Base-by-base conservation (phyloP, 2,113 vertebrate genomes). In the Hippopotamus amphibius region DNA sequence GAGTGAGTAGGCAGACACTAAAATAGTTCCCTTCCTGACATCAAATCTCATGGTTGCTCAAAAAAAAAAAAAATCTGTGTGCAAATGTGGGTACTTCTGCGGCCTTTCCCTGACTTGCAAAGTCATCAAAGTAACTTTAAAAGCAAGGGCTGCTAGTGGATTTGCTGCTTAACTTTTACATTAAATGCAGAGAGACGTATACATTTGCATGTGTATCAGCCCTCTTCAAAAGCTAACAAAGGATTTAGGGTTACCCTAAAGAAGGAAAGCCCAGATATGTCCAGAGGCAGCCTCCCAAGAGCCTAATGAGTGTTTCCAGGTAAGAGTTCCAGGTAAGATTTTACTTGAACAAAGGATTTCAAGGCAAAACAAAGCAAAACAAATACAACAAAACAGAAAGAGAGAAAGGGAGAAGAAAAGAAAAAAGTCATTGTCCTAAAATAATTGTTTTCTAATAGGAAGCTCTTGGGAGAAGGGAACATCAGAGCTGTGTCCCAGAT, bases 191-290 rank as follows among this genome's bases (percentile, higher is more conserved):
- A 83, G 24, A 65, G 30, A 88, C 88, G 21, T 86, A 66, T 22
- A 63, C 7, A n/a, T 86, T 87, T 63, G 80, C 16, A 24, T 88
- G 41, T 12, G 2, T 48, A 59, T 16, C 43, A 46, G 77, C 82
- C 6, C 15, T 92, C 68, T 93, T 93, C n/a, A 90, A 97, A 81
- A 93, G 80, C 57, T 76, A 48, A 86, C 43, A 69, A 59, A 90
- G 37, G 19, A 86, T 90, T 93, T 79, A 66, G 37, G 43, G 65
- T 12, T 74, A 86, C 30, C 30, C 21, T 68, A 71, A 16, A 50
- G 24, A 83, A 74, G 14, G 30, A 48, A 81, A 91, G 48, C 6
- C 68, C 9, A 15, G 33, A 71, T 74, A 66, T 74, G 82, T 33
- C 55, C 33, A 12, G 16, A 77, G n/a, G 79, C 41, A 87, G 30